phyloP scores from a whole-genome alignment of 1,140 invertebrate species.

The Ptiloglossa arizonensis region DNA sequence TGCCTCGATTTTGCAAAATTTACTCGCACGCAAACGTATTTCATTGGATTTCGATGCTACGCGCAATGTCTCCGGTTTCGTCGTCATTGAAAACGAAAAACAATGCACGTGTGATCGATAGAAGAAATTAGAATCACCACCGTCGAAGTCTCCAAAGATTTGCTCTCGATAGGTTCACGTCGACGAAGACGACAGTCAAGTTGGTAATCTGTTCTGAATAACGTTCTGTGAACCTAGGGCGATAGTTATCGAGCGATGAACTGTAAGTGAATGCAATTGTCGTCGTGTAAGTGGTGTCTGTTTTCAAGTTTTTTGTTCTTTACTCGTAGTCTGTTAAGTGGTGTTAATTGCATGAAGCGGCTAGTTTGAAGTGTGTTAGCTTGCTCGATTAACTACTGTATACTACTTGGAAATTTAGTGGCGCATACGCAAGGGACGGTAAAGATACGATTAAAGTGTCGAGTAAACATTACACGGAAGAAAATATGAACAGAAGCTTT shows the following conservation, averaged over 20 bases:
- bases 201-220: background rate
- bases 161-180: background rate
- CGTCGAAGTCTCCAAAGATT: constrained; percentile 13
- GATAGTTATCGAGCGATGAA: background rate
- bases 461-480: background rate
- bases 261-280: constrained; percentile 7
- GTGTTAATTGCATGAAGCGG: constrained; percentile 41
- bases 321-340: constrained; percentile 6
- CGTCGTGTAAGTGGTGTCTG: constrained; percentile 18
- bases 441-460: background rate
- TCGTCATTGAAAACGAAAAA: background rate
- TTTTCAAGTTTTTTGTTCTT: background rate
- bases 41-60: too few species aligned
- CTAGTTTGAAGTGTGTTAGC: constrained; percentile 23
- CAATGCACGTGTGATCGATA: background rate
- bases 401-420: constrained; percentile 24
- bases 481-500: background rate
- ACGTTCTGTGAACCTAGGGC: background rate
- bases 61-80: too few species aligned
- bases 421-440: background rate
- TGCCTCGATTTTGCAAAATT: too few species aligned
- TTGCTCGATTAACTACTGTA: constrained; percentile 27
- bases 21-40: too few species aligned
- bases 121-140: background rate
- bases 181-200: background rate